Base-by-base conservation (phyloP, 2,888 invertebrate species). In the Clepsis dumicolana region DNA sequence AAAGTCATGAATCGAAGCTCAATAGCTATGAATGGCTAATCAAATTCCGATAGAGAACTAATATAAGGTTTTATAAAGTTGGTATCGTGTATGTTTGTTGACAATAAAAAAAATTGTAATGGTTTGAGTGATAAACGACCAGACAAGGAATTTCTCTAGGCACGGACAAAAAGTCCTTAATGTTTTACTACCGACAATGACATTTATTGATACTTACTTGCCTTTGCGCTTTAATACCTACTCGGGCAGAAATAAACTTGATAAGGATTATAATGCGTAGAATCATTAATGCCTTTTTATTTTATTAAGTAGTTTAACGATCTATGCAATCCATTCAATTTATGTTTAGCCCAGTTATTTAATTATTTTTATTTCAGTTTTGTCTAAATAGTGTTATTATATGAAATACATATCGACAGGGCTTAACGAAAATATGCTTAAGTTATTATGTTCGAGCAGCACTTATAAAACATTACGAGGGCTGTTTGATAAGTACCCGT, bases 161-260 rank as follows among this genome's bases (percentile, higher is more conserved):
- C 5, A 44, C 44, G 8, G 44, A 44, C 44, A 8, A 18, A 44
- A 44, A 44, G 44, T 44, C 16, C 44, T 44, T 44, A 44, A 44
- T 44, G 8, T 44, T 44, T 44, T 44, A 44, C 44, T 44, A 44
- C 18, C 44, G 16, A 44, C 44, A 44, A 44, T 44, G 44, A 44
- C 44, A 44, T 44, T 44, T 44, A 44, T 44, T 44, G 44, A 18
- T 44, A 18, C 44, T 44, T 44, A 18, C 44, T 44, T 44, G 16
- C 44, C 44, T 44, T 7, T 44, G 44, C 18, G 18, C 18, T 48
- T 8, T 21, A 16, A 2, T 18, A 12, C 4, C 21, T 21, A n/a
- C n/a, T n/a, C 1, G 48, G 21, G 21, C 21, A 10, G 21, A 48
- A 21, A 48, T 48, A 48, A 48, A 48, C 21, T 48, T 21, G 48